Evolutionary conservation across 2,113 vertebrate genomes (phyloP), one percentile per base, ranked within the genome.

Genomic region (Pao palembangensis): DNA sequence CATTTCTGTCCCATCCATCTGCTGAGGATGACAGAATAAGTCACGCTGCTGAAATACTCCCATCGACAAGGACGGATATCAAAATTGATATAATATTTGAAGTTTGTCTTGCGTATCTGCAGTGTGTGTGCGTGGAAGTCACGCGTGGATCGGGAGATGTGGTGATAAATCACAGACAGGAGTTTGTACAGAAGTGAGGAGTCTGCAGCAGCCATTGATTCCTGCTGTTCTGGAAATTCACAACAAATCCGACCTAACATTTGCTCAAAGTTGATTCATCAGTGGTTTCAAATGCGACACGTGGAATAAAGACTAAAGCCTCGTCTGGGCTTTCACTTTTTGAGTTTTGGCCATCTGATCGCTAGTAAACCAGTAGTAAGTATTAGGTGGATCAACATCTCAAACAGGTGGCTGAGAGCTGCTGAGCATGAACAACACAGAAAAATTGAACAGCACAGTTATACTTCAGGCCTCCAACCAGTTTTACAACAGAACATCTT

Each of bases 1-100:
- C 64, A 74, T 83, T 87, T 84, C 83, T 84, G 83, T 67, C 71
- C 64, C 61, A 83, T 82, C 81, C 51, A 71, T 88, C 76, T 64
- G 61, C 28, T 83, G 14, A n/a, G 61, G 75, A 68, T 78, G 83
- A 74, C 69, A 17, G 66, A 80, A 75, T 78, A 64, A 81, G 72
- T 81, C 70, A 76, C 62, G 60, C 54, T 6, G 73, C 73, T 20
- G 73, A 79, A 81, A 67, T 6, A 23, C 74, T 34, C 73, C 69
- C 81, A 66, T 50, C 8, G 51, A 70, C 79, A 68, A 67, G 73
- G 78, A 63, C 81, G 54, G 28, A 64, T 66, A 78, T 78, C 69
- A 73, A 68, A 63, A 67, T 83, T 60, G 49, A 69, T 68, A 60
- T 20, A 46, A 31, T 6, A 61, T 60, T 6, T 28, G 57, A 62